A percentile compares a stretch with the other conserved stretches of the same genome.
These are phyloP conservation scores for Silurus lanzhouensis DNA, from an alignment of 2,797 vertebrate species.

Conservation along the genomic window DNA sequence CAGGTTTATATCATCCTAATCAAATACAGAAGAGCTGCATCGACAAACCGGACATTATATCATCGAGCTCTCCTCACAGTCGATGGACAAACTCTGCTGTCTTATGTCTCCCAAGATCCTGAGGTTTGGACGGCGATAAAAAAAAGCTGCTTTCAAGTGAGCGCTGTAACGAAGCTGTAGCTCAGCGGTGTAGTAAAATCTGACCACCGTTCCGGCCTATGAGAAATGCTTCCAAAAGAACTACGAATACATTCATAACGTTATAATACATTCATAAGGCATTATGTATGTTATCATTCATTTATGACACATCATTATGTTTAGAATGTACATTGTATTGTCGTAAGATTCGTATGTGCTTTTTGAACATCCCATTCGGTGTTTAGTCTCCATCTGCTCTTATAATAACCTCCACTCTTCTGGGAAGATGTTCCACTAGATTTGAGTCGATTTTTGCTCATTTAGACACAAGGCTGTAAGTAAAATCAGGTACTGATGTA, in stretches of 20 bases:
- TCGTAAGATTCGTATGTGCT: too few species aligned
- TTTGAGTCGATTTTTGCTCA: too few species aligned
- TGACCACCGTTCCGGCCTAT: neutral
- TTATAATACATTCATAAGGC: neutral
- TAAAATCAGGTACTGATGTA: too few species aligned
- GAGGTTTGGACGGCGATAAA: conserved; percentile 15
- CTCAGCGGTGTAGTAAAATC: neutral
- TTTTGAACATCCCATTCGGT: too few species aligned
- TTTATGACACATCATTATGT: neutral
- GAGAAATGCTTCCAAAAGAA: neutral
- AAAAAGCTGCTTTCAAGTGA: conserved; percentile 20
- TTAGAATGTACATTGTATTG: too few species aligned
- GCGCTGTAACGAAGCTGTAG: conserved; percentile 14
- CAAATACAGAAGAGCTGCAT: conserved; percentile 45
- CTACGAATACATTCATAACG: neutral
- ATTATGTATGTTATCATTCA: neutral
- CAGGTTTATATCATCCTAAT: conserved; percentile 49
- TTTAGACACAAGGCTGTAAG: too few species aligned
- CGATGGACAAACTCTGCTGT: conserved; percentile 27
- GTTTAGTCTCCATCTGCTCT: too few species aligned
- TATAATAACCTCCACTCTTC: too few species aligned
- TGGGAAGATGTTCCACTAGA: too few species aligned
- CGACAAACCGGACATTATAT: conserved; percentile 39
- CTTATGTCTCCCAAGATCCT: conserved; percentile 25
- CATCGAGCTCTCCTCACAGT: conserved; percentile 47